Base-by-base conservation (phyloP, 2,888 invertebrate genomes). In the Cosmia trapezina region DNA sequence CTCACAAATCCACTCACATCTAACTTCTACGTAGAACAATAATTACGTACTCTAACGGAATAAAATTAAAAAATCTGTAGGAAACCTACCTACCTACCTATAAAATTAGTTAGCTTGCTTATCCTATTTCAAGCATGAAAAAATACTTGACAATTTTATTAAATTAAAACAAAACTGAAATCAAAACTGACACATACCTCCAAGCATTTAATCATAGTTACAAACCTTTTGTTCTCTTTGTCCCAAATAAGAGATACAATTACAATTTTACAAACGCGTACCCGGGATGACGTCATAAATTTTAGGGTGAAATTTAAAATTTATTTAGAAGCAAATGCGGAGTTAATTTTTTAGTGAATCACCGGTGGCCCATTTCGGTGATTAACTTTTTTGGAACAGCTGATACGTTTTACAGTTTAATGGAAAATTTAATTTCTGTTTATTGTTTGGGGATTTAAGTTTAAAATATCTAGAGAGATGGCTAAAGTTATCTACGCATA, bases 301-400 rank as follows among this genome's bases (percentile, higher is more conserved):
- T 92, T 92, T 77, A 81, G 83, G 89, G 90, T 89, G 87, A 93
- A 87, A 94, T 94, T 91, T 91, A 90, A 93, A 93, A 94, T 94
- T 93, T 94, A 94, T 94, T 93, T 91, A 91, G 89, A 91, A 90
- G 89, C 92, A 93, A 92, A 93, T 93, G 93, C 88, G 89, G 89
- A 89, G 90, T 90, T 90, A 91, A 91, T 93, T 94, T 93, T 93
- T 92, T 92, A 92, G 92, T 88, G 89, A 90, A 90, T 90, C 93
- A 91, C 91, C 90, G 84, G 91, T 92, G 92, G 88, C 90, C 91
- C 90, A 92, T 93, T 93, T 91, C 78, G 83, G 86, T 90, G 90
- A 91, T 90, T 90, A 90, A 88, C 87, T 90, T 89, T 81, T 82
- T 80, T 83, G 66, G 67, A 70, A 81, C 84, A 85, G 83, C 85